Conservation (phyloP, 2,113 vertebrate species). For the Marcusenius ussheri region DNA sequence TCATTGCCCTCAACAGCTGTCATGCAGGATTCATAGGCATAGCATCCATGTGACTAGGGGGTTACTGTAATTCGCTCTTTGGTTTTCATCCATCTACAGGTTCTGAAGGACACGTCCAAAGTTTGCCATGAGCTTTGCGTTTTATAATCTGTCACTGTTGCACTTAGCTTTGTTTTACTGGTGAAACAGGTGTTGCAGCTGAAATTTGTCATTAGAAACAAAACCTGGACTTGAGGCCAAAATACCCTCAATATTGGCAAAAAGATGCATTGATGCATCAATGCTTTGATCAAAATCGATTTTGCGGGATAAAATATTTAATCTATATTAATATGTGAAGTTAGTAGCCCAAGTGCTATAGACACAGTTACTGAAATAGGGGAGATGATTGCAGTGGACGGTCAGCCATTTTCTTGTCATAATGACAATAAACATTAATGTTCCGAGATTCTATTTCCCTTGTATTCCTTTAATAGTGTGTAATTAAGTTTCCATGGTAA, state of each 20-base stretch:
- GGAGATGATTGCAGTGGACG: background rate
- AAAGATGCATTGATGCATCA: background rate
- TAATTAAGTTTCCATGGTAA: background rate
- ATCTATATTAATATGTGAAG: no score
- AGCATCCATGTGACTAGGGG: background rate
- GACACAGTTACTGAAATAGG: background rate
- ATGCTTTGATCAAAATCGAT: background rate
- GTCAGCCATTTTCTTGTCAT: background rate
- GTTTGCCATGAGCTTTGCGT: background rate
- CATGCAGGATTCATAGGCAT: background rate
- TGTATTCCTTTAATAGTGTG: background rate
- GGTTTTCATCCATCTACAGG: background rate
- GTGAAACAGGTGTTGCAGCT: background rate
- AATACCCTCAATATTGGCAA: background rate
- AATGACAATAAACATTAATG: background rate
- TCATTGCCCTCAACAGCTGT: background rate
- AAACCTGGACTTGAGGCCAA: background rate
- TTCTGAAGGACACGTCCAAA: background rate
- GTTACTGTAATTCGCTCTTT: background rate
- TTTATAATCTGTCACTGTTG: background rate
- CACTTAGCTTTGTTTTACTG: background rate
- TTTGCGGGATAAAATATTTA: background rate
- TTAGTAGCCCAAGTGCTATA: background rate
- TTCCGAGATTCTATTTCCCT: background rate
- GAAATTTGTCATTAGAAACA: background rate